Base-by-base conservation (phyloP, 2,888 invertebrate species). In the Synanthedon formicaeformis region DNA sequence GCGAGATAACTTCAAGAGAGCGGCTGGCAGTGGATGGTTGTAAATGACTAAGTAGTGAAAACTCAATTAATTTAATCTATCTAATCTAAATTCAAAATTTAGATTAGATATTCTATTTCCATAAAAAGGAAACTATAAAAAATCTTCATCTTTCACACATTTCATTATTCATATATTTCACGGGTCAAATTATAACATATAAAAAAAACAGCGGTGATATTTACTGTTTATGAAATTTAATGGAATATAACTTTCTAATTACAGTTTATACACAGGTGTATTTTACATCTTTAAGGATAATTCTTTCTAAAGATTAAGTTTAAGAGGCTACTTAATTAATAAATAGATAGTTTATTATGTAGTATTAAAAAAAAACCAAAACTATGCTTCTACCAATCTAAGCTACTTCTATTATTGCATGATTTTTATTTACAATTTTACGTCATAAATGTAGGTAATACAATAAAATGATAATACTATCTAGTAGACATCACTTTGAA, bases 161-260 rank as follows among this genome's bases (percentile, higher is more conserved):
- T 5, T 1, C 5, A 23, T 23, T 23, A 23, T 23, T 23, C 23
- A 23, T 23, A 23, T 23, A 5, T 5, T 23, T 23, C 23, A 23
- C 23, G 23, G 23, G 23, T 23, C 23, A 23, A 23, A 5, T 5
- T 23, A 23, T 23, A 5, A 23, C 23, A 27, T 27, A 27, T 34
- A 45, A 45, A 53, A 51, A 13, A 45, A 45, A 45, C 45, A 45
- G 45, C 14, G 45, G 45, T 45, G 5, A 45, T 6, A 48, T 52
- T 53, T 59, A 68, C 67, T 74, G 75, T 78, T 83, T 81, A 83
- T 70, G 85, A 85, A 85, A 83, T 86, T 85, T 87, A 85, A 76
- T 86, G 82, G 84, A 85, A 81, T 34, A 83, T 73, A 78, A 78
- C 77, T 75, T 81, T 82, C 85, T 85, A 86, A 80, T 84, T 85